A percentile compares a stretch with the other conserved stretches of the same genome.
Evolutionary conservation across 1,140 invertebrate species (phyloP).

Genomic region (Hylyphantes graminicola): DNA sequence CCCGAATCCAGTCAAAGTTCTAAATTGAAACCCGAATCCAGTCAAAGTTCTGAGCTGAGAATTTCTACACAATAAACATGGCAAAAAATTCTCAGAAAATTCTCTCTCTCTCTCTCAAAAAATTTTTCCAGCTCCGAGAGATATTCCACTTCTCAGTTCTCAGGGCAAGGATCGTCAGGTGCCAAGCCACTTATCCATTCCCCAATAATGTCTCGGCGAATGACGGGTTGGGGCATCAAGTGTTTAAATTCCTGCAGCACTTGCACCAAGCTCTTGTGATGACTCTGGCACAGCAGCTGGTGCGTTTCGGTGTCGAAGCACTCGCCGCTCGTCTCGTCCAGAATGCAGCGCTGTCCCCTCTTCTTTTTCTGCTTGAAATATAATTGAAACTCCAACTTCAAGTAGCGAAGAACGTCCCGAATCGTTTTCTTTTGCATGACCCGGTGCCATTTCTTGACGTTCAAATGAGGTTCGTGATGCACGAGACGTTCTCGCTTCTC

Average conservation of each 20-base stretch:
- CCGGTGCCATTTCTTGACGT: conserved; percentile 3
- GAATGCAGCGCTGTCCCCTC: not conserved
- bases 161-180: no score
- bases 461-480: not conserved
- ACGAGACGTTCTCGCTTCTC: not conserved
- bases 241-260: not conserved
- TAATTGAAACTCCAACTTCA: not conserved
- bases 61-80: no score
- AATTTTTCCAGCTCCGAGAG: no score
- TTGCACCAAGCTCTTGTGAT: conserved; percentile 5
- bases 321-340: not conserved
- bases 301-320: not conserved
- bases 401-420: not conserved
- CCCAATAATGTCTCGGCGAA: not conserved
- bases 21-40: no score
- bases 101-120: no score
- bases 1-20: no score
- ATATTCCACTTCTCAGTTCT: no score
- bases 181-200: no score
- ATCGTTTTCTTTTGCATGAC: not conserved
- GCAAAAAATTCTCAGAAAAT: no score
- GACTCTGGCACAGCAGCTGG: not conserved
- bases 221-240: not conserved
- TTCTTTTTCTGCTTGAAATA: conserved; percentile 4
- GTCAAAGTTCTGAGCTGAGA: no score